Percentiles rank a stretch among this genome's conserved stretches.
phyloP scores from a whole-genome alignment of 2,888 invertebrate genomes.

The Drosophila picticornis region DNA sequence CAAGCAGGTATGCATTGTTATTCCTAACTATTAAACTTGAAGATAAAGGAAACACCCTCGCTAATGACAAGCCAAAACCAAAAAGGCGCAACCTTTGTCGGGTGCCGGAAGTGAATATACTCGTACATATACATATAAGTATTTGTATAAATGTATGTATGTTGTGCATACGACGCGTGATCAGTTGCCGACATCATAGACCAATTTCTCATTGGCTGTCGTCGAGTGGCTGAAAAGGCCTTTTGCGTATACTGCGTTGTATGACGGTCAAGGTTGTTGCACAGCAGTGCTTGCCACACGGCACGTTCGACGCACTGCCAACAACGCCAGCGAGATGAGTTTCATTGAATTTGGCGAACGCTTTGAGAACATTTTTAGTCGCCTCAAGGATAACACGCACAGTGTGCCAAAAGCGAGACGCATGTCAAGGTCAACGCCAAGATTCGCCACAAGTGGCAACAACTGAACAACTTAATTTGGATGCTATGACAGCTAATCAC shows the following conservation, averaged over 20 bases:
- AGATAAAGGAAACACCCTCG: slow-evolving; percentile 56
- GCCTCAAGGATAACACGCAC: slow-evolving; percentile 69
- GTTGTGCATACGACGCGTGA: slow-evolving; percentile 64
- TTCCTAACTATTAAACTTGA: slow-evolving; percentile 63
- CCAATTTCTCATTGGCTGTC: slow-evolving; percentile 53
- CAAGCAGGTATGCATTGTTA: slow-evolving; percentile 1
- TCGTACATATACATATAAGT: slow-evolving; percentile 13
- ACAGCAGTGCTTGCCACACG: slow-evolving; percentile 61
- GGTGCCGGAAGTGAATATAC: slow-evolving; percentile 68
- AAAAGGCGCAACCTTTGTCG: slow-evolving; percentile 42
- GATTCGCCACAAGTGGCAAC: slow-evolving; percentile 52
- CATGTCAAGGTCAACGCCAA: slow-evolving; percentile 59
- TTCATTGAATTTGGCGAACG: slow-evolving; percentile 57
- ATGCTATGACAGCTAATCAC: slow-evolving; percentile 17
- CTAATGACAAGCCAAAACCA: slow-evolving; percentile 19
- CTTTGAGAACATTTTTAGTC: slow-evolving; percentile 76
- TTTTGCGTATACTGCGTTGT: slow-evolving; percentile 45
- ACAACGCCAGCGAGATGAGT: slow-evolving; percentile 16
- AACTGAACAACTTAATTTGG: slow-evolving; percentile 44
- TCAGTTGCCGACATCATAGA: slow-evolving; percentile 19
- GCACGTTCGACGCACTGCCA: slow-evolving; percentile 68
- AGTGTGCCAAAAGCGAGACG: slow-evolving; percentile 68
- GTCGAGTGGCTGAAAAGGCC: slow-evolving; percentile 40
- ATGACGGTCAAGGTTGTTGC: slow-evolving; percentile 74
- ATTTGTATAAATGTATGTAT: slow-evolving; percentile 24